Conservation (phyloP, 2,113 vertebrate species). For the Megalops atlanticus region DNA sequence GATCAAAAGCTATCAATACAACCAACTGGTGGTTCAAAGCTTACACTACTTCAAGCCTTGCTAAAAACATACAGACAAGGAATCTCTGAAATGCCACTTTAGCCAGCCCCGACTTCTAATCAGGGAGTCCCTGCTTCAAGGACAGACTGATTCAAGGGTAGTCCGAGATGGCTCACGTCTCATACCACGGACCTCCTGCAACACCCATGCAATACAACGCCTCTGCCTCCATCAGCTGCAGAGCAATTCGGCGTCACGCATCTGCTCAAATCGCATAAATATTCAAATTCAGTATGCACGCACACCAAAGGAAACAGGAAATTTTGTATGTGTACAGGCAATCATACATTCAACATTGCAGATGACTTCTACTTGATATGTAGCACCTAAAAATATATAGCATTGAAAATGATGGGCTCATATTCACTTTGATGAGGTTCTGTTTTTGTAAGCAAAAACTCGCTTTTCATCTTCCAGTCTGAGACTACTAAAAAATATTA, state of each 20-base stretch:
- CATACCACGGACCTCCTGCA: not conserved
- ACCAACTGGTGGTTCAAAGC: not conserved
- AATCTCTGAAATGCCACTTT: not conserved
- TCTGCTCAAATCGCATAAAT: not conserved
- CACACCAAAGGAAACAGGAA: no score
- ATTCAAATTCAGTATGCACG: not conserved
- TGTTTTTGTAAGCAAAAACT: no score
- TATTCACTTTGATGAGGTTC: no score
- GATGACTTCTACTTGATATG: no score
- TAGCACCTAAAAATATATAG: no score
- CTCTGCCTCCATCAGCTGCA: not conserved
- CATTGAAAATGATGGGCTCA: no score
- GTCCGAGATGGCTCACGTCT: no score
- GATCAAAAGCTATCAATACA: not conserved
- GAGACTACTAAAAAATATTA: no score
- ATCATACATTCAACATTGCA: no score
- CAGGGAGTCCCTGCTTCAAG: constrained; percentile 2
- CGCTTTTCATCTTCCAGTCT: no score
- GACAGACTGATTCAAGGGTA: constrained; percentile 1
- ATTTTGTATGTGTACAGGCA: no score
- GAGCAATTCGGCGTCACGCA: not conserved
- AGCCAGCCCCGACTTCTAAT: constrained; percentile 11
- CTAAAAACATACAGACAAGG: not conserved
- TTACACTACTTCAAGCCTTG: not conserved
- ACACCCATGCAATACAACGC: not conserved